Evolutionary conservation across 2,797 vertebrate genomes (phyloP).

Genomic region (Acanthurus lineatus): DNA sequence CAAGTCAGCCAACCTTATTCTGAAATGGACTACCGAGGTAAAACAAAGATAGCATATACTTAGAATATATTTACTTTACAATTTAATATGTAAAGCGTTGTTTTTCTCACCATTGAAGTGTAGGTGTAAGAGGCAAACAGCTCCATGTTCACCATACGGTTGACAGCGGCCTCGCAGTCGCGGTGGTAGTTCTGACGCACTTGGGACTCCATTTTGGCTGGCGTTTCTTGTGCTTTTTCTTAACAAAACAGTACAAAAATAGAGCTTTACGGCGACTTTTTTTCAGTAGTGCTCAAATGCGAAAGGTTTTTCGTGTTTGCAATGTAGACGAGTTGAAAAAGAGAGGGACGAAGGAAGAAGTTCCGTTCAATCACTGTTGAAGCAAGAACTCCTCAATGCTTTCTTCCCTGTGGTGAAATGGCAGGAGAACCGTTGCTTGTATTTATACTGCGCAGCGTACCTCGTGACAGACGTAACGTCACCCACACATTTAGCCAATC

Average conservation of each 20-base stretch:
- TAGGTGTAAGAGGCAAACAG: slow-evolving; percentile 87
- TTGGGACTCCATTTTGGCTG: slow-evolving; percentile 88
- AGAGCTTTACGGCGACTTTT: slow-evolving; percentile 40
- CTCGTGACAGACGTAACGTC: slow-evolving; percentile 6
- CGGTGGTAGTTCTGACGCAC: slow-evolving; percentile 90
- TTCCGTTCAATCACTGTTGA: slow-evolving; percentile 90
- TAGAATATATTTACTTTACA: no score
- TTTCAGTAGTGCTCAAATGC: slow-evolving; percentile 46
- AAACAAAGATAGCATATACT: not conserved
- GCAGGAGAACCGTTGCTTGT: rapidly evolving
- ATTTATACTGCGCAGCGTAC: slow-evolving; percentile 57
- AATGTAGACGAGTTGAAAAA: rapidly evolving
- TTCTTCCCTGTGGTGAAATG: slow-evolving; percentile 20
- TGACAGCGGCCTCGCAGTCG: slow-evolving; percentile 89
- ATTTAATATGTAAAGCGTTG: rapidly evolving
- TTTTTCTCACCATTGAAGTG: slow-evolving; percentile 86
- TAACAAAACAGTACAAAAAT: slow-evolving; percentile 75
- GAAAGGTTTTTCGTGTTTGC: not conserved
- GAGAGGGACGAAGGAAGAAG: slow-evolving; percentile 53
- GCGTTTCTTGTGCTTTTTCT: slow-evolving; percentile 52
- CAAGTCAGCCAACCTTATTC: not conserved
- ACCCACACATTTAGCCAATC: slow-evolving; percentile 39
- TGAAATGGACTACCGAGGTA: not conserved
- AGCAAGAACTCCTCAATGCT: slow-evolving; percentile 77
- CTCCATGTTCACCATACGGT: slow-evolving; percentile 90